Evolutionary conservation across 2,888 invertebrate species (phyloP), one percentile per base, ranked within the genome.

Genomic region (Pyrgus malvae): DNA sequence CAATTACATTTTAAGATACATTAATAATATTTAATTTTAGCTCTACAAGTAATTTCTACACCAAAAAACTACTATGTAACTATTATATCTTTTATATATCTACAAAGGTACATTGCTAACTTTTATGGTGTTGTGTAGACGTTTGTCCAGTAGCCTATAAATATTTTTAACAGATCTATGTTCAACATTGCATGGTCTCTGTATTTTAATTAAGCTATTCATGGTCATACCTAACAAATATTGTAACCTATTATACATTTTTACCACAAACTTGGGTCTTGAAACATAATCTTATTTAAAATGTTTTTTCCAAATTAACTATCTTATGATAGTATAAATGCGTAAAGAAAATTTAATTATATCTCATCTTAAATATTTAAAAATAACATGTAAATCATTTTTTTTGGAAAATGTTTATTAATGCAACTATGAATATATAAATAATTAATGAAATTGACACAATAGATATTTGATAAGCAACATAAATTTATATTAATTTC

Each of bases 1-100:
- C 77, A 78, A 79, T 79, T 82, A 85, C 74, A 82, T 80, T 78
- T 79, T 80, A 80, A 78, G 77, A 81, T 83, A 80, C 78, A 82
- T 17, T 76, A 61, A 64, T 67, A 58, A 59, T 77, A 69, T 72
- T 75, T 64, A 71, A 76, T 73, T 71, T 78, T 83, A 82, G 75
- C 74, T 76, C 85, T 86, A 87, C 78, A 74, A 63, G 70, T 79
- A 76, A 74, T 68, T 72, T 75, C 85, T 84, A 83, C 79, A 77
- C 79, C 81, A 76, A 82, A 77, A 77, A 55, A 35, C 55, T 55
- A 55, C 46, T 31, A 72, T 64, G 58, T 69, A 67, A 68, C 66
- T 61, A 66, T 69, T 74, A 78, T 69, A 73, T 76, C 67, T 74
- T 70, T 68, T 53, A 65, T 68, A 65, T 55, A 48, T 66, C 61